A percentile compares a stretch with the other conserved stretches of the same genome.
phyloP scores from a whole-genome alignment of 2,888 invertebrate species.

The Cinara cedri region DNA sequence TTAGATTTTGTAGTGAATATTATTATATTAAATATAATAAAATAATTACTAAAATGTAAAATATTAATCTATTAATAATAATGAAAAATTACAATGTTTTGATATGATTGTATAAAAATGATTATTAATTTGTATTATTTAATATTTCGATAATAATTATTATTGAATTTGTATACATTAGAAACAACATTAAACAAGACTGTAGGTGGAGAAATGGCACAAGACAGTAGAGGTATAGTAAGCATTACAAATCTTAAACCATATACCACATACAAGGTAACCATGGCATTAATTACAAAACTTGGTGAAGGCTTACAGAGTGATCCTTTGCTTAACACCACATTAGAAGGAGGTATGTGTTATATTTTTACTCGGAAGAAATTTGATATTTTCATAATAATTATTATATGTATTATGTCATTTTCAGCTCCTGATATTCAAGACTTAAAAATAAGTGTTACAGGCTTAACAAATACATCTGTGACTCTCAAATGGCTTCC shows the following conservation, averaged over 20 bases:
- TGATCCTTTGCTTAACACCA: constrained; percentile 71
- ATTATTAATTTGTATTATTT: no score
- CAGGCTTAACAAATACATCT: constrained; percentile 70
- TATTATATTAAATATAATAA: no score
- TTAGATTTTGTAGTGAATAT: no score
- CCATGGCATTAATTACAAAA: constrained; percentile 71
- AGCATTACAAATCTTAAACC: constrained; percentile 73
- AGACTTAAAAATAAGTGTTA: constrained; percentile 69
- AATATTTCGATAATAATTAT: neutral
- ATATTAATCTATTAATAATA: no score
- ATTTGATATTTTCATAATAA: neutral
- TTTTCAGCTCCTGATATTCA: constrained; percentile 64
- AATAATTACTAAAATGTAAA: no score
- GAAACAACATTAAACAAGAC: constrained; percentile 57
- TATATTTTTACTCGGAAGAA: neutral
- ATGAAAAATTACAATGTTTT: no score
- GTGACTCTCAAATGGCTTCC: constrained; percentile 73
- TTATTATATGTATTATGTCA: constrained; percentile 64
- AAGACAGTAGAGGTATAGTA: constrained; percentile 64
- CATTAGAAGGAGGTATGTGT: constrained; percentile 71
- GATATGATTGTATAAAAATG: no score
- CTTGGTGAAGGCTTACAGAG: constrained; percentile 68
- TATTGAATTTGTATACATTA: constrained; percentile 18
- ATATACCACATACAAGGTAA: constrained; percentile 76
- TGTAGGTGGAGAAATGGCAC: constrained; percentile 43